Base-by-base conservation (phyloP, 1,140 invertebrate genomes). In the Penaeus japonicus region DNA sequence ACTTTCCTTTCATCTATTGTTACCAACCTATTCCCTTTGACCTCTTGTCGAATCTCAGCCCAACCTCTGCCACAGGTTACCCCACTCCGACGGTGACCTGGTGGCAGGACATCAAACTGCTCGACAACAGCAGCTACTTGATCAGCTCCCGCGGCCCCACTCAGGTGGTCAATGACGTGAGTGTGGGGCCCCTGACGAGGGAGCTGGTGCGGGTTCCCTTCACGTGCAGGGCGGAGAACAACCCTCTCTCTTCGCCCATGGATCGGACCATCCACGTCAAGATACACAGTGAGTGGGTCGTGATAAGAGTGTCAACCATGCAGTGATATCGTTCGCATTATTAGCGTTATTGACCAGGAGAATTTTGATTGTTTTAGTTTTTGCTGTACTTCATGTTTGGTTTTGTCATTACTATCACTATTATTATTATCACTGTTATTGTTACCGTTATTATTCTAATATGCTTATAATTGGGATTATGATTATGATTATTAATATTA, bases 151-250 rank as follows among this genome's bases (percentile, higher is more conserved):
- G 83, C 59, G 59, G 53, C 47, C 17, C 57, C 20, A 22, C 59
- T 24, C 77, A 70, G 59, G 70, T 59, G 15, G 77, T 87, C 17
- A 87, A 87, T 35, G 85, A 87, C 27, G 10, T 87, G 20, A 53
- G 7, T 2, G 3, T 87, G 32, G 85, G 85, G 22, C 85, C 85
- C 22, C 77, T 87, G 22, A 81, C 77, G 18, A 53, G 85, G 53
- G 54, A 39, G 22, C 35, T 81, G 57, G 78, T 87, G 7, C 22
- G 57, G 35, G 20, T 30, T 18, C 85, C 85, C 35, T 81, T 87
- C 35, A 81, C 39, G n/a, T 87, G 85, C 39, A 39, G 85, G n/a
- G 80, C 85, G 2, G 77, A 87, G 27, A 87, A 87, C 57, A 87
- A 87, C 55, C 85, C 85, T 1, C 77, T 87, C 18, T 87, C 78